A percentile compares a stretch with the other conserved stretches of the same genome.
These are phyloP conservation scores for Malthinus flaveolus DNA, from an alignment of 2,888 invertebrate species.

Conservation along the genomic window DNA sequence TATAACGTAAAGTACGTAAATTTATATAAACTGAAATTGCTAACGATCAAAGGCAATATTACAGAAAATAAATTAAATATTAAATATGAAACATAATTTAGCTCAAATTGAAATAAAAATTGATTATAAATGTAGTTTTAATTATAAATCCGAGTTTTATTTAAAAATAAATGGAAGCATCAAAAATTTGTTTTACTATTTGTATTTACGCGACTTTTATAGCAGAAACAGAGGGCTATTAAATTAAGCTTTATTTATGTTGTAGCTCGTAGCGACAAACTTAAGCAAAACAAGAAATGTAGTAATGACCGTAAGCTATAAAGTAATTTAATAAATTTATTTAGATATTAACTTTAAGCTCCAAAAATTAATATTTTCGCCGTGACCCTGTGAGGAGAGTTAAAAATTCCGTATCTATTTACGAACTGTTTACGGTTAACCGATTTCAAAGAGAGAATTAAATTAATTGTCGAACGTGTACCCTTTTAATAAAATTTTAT, in stretches of 20 bases:
- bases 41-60: no score
- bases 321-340: slow-evolving; percentile 37
- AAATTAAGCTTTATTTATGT: slow-evolving; percentile 28
- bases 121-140: neutral
- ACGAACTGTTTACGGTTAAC: neutral
- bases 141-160: neutral
- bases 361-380: slow-evolving; percentile 8
- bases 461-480: slow-evolving; percentile 16
- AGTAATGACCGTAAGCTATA: slow-evolving; percentile 32
- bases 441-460: slow-evolving; percentile 4
- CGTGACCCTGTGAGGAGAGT: no score
- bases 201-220: slow-evolving; percentile 26
- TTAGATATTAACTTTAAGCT: slow-evolving; percentile 34
- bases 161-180: slow-evolving; percentile 1
- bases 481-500: slow-evolving; percentile 29
- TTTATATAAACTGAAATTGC: no score
- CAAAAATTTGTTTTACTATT: slow-evolving; percentile 16
- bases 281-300: slow-evolving; percentile 29
- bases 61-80: no score
- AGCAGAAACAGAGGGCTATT: slow-evolving; percentile 24
- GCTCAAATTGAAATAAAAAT: no score
- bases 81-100: no score
- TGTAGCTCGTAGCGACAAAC: slow-evolving; percentile 19
- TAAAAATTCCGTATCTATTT: neutral
- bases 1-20: no score